Evolutionary conservation across 2,797 vertebrate genomes (phyloP), one percentile per base, ranked within the genome.

Genomic region (Phrynocephalus vlangalii): DNA sequence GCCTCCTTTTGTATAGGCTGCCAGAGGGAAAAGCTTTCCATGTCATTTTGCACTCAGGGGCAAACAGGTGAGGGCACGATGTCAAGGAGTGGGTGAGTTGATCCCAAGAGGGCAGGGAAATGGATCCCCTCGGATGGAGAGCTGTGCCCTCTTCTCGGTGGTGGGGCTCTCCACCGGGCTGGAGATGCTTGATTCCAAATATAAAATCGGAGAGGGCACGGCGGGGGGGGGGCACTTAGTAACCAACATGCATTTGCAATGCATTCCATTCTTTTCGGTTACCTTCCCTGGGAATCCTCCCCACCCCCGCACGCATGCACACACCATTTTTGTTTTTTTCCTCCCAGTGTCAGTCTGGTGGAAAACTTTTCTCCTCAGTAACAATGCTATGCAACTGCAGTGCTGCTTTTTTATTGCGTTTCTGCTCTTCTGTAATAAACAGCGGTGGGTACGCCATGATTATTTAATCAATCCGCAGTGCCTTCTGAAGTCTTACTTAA

Each of bases 401-500:
- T 84, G 84, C 68, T 76, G 92, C 90, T 78, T 91, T 48, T 67
- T 81, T 71, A 72, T 68, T 89, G 20, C 63, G 30, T 67, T 81
- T 83, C 85, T 92, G 87, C 87, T 92, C 89, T 85, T 92, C 94
- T 48, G 90, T 84, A 87, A 92, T 91, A 91, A 94, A 75, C 91
- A 95, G 95, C 93, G 89, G 90, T 3, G 92, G 94, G 86, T 63
- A 88, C 93, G 94, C 75, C 94, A 91, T 96, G 94, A 93, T 96
- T 96, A 96, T 95, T 96, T 94, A 94, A 96, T 92, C 94, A 94
- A 90, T 91, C 93, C 33, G 48, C 91, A 94, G 60, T 44, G 63
- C 44, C 93, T 93, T 95, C 95, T 81, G 89, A 78, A 96, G 92
- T 91, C 95, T 93, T 94, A 93, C 94, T 96, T 95, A 93, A 94